Evolutionary conservation across 2,113 vertebrate genomes (phyloP).

Genomic region (Heterotilapia buettikoferi): DNA sequence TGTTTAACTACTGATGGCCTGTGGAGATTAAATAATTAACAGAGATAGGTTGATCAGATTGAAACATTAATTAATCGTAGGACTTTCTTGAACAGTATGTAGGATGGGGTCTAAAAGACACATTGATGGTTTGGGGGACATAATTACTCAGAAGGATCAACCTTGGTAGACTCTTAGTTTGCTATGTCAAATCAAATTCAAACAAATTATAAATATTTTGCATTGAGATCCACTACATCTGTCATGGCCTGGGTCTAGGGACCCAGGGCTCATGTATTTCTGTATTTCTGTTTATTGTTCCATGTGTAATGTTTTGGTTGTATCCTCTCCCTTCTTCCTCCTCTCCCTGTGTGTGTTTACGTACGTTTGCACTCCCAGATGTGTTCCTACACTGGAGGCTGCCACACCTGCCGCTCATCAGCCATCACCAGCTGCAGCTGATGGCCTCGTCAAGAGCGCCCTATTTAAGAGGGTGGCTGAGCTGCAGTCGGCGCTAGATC

Average conservation of each 20-base stretch:
- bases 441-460: background rate
- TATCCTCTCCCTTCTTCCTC: background rate
- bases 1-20: background rate
- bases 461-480: background rate
- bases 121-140: background rate
- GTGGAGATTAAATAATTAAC: background rate
- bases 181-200: background rate
- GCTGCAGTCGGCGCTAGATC: background rate
- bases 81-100: background rate
- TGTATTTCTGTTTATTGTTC: background rate
- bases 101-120: background rate
- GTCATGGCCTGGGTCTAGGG: background rate
- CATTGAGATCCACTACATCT: background rate
- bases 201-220: background rate
- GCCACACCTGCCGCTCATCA: background rate
- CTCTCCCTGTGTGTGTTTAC: rapidly evolving
- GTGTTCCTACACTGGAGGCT: background rate
- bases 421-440: background rate
- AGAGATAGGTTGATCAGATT: background rate
- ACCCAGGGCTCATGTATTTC: background rate
- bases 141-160: background rate
- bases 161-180: background rate
- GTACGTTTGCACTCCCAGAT: rapidly evolving
- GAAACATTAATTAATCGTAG: background rate
- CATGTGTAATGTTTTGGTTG: background rate